These are phyloP conservation scores for Silurus lanzhouensis DNA, from an alignment of 2,797 vertebrate genomes.

Conservation along the genomic window DNA sequence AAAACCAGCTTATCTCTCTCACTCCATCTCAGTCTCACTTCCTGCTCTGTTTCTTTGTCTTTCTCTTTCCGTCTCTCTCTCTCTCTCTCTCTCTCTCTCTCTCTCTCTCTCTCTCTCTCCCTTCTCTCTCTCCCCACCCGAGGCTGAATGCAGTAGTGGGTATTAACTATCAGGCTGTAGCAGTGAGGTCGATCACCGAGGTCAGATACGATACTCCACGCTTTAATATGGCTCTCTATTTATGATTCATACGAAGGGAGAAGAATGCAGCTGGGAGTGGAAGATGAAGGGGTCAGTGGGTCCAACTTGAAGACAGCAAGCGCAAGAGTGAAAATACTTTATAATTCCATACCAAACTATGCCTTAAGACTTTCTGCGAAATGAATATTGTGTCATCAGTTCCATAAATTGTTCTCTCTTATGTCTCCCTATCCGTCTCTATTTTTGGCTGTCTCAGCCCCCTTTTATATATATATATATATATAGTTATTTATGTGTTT, in stretches of 20 bases:
- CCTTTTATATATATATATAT: background rate
- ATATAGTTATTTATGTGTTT: too few relatives aligned
- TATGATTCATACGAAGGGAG: conserved; percentile 39
- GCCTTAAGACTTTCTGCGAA: conserved; percentile 26
- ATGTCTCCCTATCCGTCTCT: conserved; percentile 5
- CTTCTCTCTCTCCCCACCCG: background rate
- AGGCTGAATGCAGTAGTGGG: conserved; percentile 28
- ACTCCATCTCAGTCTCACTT: background rate
- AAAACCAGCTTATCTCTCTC: conserved; percentile 18
- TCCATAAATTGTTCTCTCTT: conserved; percentile 25
- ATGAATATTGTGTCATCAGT: conserved; percentile 35
- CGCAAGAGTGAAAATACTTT: background rate
- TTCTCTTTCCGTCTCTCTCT: too few relatives aligned
- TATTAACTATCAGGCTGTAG: conserved; percentile 34
- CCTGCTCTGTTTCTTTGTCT: background rate
- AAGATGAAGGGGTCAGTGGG: conserved; percentile 10
- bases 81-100: conserved; percentile 16
- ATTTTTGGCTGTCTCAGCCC: conserved; percentile 7
- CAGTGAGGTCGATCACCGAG: conserved; percentile 17
- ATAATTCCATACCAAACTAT: conserved; percentile 29
- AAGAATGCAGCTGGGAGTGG: conserved; percentile 22
- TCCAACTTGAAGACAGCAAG: background rate
- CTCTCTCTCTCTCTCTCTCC: conserved; percentile 8
- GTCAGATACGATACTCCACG: conserved; percentile 24
- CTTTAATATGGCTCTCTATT: conserved; percentile 41